Evolutionary conservation across 2,113 vertebrate species (phyloP), one percentile per base, ranked within the genome.

Genomic region (Pelecanoides urinatrix): DNA sequence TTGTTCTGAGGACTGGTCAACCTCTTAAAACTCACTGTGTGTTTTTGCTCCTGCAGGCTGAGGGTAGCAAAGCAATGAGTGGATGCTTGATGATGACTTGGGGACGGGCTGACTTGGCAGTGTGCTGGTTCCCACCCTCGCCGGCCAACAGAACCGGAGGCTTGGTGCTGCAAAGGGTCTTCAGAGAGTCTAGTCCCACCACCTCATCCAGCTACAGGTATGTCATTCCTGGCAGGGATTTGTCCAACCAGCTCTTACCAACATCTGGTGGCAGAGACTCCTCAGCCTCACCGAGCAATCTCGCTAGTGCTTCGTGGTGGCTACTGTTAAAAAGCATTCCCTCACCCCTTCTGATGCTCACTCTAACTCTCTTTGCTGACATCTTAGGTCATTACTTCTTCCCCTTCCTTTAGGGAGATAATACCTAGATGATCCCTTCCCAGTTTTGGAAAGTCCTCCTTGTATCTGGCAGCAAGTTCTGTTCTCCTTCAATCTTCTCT

Each of bases 281-380:
- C 56, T 32, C 59, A 80, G 50, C 45, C 59, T 20, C 14, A 15
- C 45, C 0, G 0, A 25, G 56, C 21, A 50, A n/a, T 62, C 68
- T 90, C 1, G 1, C 38, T 19, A 6, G 52, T 23, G 55, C n/a
- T 59, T 77, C 0, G 0, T 47, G 59, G 45, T 63, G 66, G 62
- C 13, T 71, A 42, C 62, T 56, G 34, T 18, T 55, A 26, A 47
- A 62, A 82, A 74, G 19, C 76, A 58, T 59, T 12, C 21, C 26
- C 53, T 72, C 16, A 3, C 7, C 11, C 32, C 14, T 83, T 55
- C 34, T 47, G 56, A 32, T 73, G 42, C 13, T 66, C 32, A 9
- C 30, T 81, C 30, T 36, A 3, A 20, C 19, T 66, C 62, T 63
- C 11, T n/a, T 36, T 67, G 20, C 52, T 76, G 52, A 21, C 22